Base-by-base conservation (phyloP, 92 coral and sea anemone species). In the Parazoanthus swiftii region DNA sequence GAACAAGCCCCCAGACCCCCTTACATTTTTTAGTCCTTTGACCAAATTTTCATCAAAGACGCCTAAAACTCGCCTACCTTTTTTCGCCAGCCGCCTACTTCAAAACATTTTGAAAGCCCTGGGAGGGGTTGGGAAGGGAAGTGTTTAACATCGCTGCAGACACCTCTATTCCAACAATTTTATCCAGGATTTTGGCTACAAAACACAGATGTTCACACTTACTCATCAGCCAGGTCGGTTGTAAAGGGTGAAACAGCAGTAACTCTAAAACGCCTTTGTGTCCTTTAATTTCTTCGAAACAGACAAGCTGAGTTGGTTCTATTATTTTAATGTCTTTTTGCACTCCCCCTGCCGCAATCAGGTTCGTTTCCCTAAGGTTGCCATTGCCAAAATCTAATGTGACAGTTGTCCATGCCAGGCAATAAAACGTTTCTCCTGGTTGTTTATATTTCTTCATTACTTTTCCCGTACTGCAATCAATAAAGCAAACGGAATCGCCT, bases 381-480 rank as follows among this genome's bases (percentile, higher is more conserved):
- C 94, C 97, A 42, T 85, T 85, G 48, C 94, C 92, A 37, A 86
- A 82, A 86, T 95, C 97, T 76, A 94, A 77, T 25, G 93, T 94
- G 10, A 97, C 94, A 29, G 96, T 93, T 35, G 98, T 97, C 99
- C 99, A 97, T 43, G 99, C 98, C 78, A 97, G 82, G 86, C 99
- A 97, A 85, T 97, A 97, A 85, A 97, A 97, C 81, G 94, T 95
- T 82, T 97, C 99, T 50, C 99, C 98, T 8, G 99, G 99, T 85
- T 97, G 99, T 56, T 95, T 97, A 94, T 97, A 97, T 83, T 97
- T 97, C 74, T 97, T 97, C 92, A 94, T 88, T 51, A 97, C 99
- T 68, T 94, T 93, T 33, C 99, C 99, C 6, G 98, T 91, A 78
- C 92, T 94, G 86, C 99, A 97, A 89, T 97, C 99, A 18, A 97